Evolutionary conservation across 2,888 invertebrate species (phyloP), one percentile per base, ranked within the genome.

Genomic region (Seira musarum): DNA sequence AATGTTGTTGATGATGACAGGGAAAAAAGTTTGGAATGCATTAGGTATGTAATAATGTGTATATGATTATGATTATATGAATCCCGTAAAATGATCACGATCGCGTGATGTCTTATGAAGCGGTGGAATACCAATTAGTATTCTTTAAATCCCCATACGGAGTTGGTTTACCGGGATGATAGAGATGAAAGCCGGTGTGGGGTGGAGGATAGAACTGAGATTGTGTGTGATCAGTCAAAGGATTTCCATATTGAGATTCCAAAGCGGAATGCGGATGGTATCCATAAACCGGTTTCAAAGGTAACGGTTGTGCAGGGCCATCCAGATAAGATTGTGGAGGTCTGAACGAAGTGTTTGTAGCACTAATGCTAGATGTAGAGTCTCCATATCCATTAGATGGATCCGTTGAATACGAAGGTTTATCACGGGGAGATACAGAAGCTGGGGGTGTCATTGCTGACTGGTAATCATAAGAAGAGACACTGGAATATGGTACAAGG

Each of bases 361-460:
- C 71, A 63, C 77, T 69, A 24, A 77, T 25, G 22, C 69, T 75
- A n/a, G 81, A 69, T 19, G 73, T 60, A 2, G 80, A 65, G 65
- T 83, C 83, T 10, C 82, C 84, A 49, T 84, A 83, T 1, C 83
- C 81, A 57, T 75, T 82, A 76, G 60, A 78, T 80, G 88, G 90
- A 85, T 89, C 90, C 79, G 91, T 79, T 90, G 89, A 87, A 93
- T 93, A 87, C 92, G 94, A 88, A 91, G 92, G 89, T 90, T 93
- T 96, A 88, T 97, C 97, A 82, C 97, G 92, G 0, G 98, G 97
- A 3, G 97, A 97, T 1, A 97, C 97, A 2, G 97, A 97, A n/a
- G 96, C 96, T 70, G 98, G 98, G 71, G 97, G 97, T 2, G 97
- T 97, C 95, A 98, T 97, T 66, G 96, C 96, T 57, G 96, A 94